Base-by-base conservation (phyloP, 2,797 vertebrate species). In the Tragelaphus oryx region DNA sequence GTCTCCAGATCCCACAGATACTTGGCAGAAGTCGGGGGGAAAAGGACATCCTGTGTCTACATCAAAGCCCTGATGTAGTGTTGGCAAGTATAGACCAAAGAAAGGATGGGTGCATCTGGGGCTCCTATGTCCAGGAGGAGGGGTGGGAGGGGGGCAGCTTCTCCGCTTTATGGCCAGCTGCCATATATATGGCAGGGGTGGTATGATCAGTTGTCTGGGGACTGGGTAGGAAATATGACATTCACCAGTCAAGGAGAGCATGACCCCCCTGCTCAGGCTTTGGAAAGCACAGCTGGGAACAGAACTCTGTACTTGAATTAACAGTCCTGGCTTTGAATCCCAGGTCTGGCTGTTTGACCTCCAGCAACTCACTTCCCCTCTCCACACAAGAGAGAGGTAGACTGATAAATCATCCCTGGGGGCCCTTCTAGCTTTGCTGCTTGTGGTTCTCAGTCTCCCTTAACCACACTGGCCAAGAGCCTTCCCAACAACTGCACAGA, bases 261-360 rank as follows among this genome's bases (percentile, higher is more conserved):
- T 85, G 80, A 71, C 85, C 59, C 55, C 55, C 65, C 57, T 93
- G 54, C 30, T 24, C 44, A n/a, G 62, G 74, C 81, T 96, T 91
- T 85, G 65, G 62, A 95, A 91, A 94, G 76, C 44, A 60, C 28
- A 52, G 50, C 33, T 30, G 44, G 93, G 37, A 93, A 57, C 54
- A 92, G 84, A 92, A 83, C 41, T 82, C 74, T 88, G 92, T 65
- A 81, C 50, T 79, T 87, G 83, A 92, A 80, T 97, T 57, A 83
- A 89, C 46, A 83, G 84, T 55, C 75, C 65, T 87, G 92, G 81
- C 50, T 91, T 95, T 82, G 74, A 94, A 81, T 91, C 62, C 76
- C 57, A 50, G 41, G 57, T 83, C 75, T 68, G 91, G 22, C 92
- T 86, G 30, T 86, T 74, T 85, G 71, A 95, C 71, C 79, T 93